phyloP scores from a whole-genome alignment of 2,113 vertebrate species.

The Xenopus borealis region DNA sequence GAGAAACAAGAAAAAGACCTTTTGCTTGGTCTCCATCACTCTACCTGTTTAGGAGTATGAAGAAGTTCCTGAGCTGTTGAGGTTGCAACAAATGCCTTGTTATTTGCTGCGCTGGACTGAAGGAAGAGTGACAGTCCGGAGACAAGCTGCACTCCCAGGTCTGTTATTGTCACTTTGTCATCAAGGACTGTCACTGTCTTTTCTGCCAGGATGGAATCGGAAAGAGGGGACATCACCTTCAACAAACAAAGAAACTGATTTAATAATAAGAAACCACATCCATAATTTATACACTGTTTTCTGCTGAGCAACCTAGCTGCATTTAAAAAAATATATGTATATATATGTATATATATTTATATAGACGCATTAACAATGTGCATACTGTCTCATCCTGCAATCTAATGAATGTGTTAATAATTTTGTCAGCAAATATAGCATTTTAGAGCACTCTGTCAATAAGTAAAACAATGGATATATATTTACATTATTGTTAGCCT shows the following conservation, averaged over 20 bases:
- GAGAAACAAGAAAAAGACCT: neutral
- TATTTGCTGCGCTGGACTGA: conserved; percentile 75
- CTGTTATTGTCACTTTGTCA: conserved; percentile 90
- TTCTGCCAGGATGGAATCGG: conserved; percentile 94
- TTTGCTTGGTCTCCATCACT: neutral
- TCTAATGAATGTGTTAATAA: too few species aligned
- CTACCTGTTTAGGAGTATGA: conserved; percentile 85
- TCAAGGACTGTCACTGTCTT: conserved; percentile 89
- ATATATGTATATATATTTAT: neutral
- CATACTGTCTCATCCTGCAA: neutral
- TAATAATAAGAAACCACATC: conserved; percentile 37
- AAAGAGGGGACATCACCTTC: conserved; percentile 90
- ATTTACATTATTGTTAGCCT: too few species aligned
- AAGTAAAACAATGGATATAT: too few species aligned
- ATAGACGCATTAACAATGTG: neutral
- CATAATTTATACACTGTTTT: conserved; percentile 36
- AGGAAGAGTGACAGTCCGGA: conserved; percentile 83
- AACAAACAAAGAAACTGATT: conserved; percentile 34
- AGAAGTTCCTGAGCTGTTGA: conserved; percentile 83
- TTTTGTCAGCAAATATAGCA: too few species aligned
- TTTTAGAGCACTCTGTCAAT: too few species aligned
- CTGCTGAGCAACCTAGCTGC: conserved; percentile 9
- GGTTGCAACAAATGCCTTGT: conserved; percentile 78
- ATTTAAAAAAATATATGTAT: conserved; percentile 1
- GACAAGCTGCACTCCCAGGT: conserved; percentile 88